These are phyloP conservation scores for Phyllotreta cruciferae DNA, from an alignment of 2,888 invertebrate species.

Conservation along the genomic window DNA sequence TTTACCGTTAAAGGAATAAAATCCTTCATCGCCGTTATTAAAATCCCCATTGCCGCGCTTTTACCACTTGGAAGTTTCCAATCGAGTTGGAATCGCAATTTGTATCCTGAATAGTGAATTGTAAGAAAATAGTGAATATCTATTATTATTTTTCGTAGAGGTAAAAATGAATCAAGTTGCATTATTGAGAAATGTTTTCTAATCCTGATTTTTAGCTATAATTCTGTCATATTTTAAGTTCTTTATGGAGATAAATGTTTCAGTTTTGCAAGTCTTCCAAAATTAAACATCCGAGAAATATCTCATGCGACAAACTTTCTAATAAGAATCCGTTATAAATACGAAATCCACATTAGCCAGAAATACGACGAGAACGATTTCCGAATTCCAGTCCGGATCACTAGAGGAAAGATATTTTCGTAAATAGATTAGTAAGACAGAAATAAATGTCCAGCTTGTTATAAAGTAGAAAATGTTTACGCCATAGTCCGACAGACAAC, in stretches of 20 bases:
- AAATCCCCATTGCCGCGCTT: conserved; percentile 17
- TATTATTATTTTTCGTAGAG: no score
- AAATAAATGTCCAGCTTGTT: conserved; percentile 16
- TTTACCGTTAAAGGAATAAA: conserved; percentile 22
- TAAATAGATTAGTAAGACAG: conserved; percentile 29
- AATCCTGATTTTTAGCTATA: not conserved
- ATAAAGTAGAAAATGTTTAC: not conserved
- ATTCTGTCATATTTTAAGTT: not conserved
- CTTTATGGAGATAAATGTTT: not conserved
- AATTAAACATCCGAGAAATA: no score
- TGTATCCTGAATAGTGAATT: not conserved
- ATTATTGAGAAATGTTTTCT: not conserved
- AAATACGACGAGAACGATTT: conserved; percentile 26
- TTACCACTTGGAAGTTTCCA: conserved; percentile 5
- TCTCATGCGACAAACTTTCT: no score
- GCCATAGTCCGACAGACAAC: not conserved
- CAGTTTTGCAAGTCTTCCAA: no score
- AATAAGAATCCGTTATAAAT: conserved; percentile 1
- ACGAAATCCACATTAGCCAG: conserved; percentile 17
- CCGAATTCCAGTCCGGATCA: conserved; percentile 25
- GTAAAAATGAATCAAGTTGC: no score
- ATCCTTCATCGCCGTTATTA: conserved; percentile 24
- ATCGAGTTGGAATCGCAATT: conserved; percentile 10
- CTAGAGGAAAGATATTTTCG: conserved; percentile 26
- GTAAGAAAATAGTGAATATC: not conserved